These are phyloP conservation scores for Probaryconus sp. DNA, from an alignment of 1,140 invertebrate genomes.

Conservation along the genomic window DNA sequence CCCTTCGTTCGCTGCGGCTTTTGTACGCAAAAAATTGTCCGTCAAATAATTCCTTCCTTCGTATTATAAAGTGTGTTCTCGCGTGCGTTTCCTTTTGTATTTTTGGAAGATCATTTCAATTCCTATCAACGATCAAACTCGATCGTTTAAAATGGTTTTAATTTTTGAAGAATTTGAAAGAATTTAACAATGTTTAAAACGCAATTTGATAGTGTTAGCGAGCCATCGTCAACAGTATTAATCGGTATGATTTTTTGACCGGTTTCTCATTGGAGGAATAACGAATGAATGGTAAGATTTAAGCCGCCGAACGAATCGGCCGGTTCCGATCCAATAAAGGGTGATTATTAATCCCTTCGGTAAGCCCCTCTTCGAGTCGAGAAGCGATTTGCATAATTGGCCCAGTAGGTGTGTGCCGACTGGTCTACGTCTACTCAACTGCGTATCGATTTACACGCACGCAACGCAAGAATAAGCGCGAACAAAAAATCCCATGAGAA, in stretches of 20 bases:
- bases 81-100: not conserved
- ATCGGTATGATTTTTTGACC: conserved; percentile 26
- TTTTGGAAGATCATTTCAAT: not conserved
- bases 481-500: conserved; percentile 22
- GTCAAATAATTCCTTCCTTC: conserved; percentile 2
- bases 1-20: conserved; percentile 6
- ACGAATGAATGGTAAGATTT: conserved; percentile 40
- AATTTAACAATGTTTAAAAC: too few relatives aligned
- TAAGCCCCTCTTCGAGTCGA: conserved; percentile 4
- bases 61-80: too few relatives aligned
- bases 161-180: too few relatives aligned
- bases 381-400: conserved; percentile 55
- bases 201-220: not conserved
- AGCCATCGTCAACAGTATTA: conserved; percentile 17
- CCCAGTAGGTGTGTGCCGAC: conserved; percentile 22
- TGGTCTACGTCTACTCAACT: conserved; percentile 8
- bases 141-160: too few relatives aligned
- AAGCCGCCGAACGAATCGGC: conserved; percentile 46
- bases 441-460: conserved; percentile 1
- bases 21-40: not conserved
- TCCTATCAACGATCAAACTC: too few relatives aligned
- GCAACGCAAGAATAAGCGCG: conserved; percentile 16
- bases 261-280: conserved; percentile 19
- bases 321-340: conserved; percentile 57
- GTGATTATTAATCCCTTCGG: conserved; percentile 53